phyloP scores from a whole-genome alignment of 2,113 vertebrate species.

The Excalfactoria chinensis region DNA sequence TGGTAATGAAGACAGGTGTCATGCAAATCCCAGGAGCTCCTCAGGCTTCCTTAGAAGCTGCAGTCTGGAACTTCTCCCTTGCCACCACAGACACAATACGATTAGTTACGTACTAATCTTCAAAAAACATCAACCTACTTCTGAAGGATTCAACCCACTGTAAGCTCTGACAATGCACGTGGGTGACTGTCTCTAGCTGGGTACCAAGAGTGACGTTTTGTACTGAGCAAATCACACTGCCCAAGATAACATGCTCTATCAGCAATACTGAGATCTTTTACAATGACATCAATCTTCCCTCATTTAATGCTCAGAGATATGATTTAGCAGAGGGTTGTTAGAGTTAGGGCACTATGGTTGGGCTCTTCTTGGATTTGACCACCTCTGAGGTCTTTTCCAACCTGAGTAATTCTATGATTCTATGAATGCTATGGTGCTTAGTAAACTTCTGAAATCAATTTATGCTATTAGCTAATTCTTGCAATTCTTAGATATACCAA shows the following conservation, averaged over 20 bases:
- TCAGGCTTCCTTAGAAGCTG: background rate
- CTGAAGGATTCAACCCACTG: background rate
- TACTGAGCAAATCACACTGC: background rate
- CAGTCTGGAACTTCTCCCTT: rapidly evolving
- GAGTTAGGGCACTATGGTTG: too few species aligned
- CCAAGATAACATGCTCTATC: background rate
- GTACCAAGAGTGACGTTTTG: background rate
- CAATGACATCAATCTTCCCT: background rate
- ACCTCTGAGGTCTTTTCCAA: too few species aligned
- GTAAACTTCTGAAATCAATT: background rate
- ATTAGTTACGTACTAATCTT: background rate
- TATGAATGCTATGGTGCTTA: too few species aligned
- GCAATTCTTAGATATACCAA: background rate
- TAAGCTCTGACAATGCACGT: background rate
- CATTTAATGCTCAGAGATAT: too few species aligned
- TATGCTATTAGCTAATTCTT: background rate
- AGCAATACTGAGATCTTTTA: background rate
- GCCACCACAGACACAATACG: rapidly evolving
- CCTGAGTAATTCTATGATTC: too few species aligned
- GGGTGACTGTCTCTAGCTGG: rapidly evolving
- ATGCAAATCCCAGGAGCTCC: background rate
- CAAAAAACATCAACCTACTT: background rate
- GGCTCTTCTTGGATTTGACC: too few species aligned
- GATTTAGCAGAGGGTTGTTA: too few species aligned
- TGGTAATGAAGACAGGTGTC: background rate